Base-by-base conservation (phyloP, 2,888 invertebrate species). In the Oscheius sp. region DNA sequence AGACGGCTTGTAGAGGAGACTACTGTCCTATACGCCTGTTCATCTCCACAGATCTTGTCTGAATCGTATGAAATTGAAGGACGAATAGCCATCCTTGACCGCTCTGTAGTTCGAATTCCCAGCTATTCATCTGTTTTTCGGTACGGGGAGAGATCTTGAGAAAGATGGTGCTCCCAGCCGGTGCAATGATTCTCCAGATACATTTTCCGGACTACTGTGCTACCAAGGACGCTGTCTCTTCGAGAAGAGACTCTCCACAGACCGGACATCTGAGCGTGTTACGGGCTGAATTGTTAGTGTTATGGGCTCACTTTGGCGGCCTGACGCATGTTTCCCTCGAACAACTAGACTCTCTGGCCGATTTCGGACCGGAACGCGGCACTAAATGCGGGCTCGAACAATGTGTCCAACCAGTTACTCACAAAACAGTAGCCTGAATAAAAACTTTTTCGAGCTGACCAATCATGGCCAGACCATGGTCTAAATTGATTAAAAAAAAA, bases 151-250 rank as follows among this genome's bases (percentile, higher is more conserved):
- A 4, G 35, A n/a, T 35, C 13, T 96, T 96, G 4, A 99, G 92
- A 1, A 95, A 93, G 74, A 99, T 96, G 76, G 94, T 93, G 90
- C 98, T 98, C 0, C 98, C 99, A 87, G 97, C 96, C 0, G 98
- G 96, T 0, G 97, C 97, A 0, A 96, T 95, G 79, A 99, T 96
- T 72, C 98, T 92, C 98, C 98, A 99, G 90, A 96, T 96, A 90
- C 98, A 99, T 37, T 57, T 55, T 1, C 79, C 80, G 7, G 70
- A 37, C 0, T 60, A 53, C 13, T 71, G 73, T 29, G 93, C 0
- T 94, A 76, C 75, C 60, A 82, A 59, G 73, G 75, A 72, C 29
- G 78, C 96, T 0, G 93, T 93, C 89, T 94, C 95, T 71, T 95
- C 94, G 89, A 96, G 94, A 82, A 94, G 93, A 0, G 96, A 96